Evolutionary conservation across 1,140 invertebrate genomes (phyloP).

Genomic region (Magallana angulata): DNA sequence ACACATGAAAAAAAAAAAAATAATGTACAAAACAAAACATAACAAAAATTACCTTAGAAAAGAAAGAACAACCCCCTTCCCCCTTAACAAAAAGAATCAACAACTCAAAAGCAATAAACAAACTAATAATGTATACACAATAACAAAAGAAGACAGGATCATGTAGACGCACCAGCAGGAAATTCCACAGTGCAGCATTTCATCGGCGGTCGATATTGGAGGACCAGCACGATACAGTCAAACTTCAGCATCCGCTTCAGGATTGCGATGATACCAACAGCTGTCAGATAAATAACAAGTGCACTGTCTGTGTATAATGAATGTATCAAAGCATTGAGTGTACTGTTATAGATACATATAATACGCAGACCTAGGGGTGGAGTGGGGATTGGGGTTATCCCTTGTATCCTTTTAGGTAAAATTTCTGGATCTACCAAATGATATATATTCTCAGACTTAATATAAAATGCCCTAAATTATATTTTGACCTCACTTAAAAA

Average conservation of each 20-base stretch:
- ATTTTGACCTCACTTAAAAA: too few relatives aligned
- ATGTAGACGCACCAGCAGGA: constrained; percentile 77
- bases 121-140: neutral
- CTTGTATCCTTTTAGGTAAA: neutral
- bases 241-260: constrained; percentile 79
- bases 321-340: neutral
- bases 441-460: neutral
- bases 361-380: neutral
- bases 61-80: too few relatives aligned
- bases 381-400: neutral
- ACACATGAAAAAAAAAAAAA: too few relatives aligned
- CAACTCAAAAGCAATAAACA: too few relatives aligned
- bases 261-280: constrained; percentile 79
- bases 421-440: neutral
- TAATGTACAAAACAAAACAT: neutral
- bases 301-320: neutral
- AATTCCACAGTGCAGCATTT: constrained; percentile 80
- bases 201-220: constrained; percentile 80
- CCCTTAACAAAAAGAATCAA: too few relatives aligned
- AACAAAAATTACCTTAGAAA: neutral
- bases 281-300: constrained; percentile 61
- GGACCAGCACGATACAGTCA: constrained; percentile 80
- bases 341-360: neutral
- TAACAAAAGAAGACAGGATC: neutral
- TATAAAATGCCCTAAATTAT: too few relatives aligned